phyloP scores from a whole-genome alignment of 1,140 invertebrate genomes.

The Manduca sexta region DNA sequence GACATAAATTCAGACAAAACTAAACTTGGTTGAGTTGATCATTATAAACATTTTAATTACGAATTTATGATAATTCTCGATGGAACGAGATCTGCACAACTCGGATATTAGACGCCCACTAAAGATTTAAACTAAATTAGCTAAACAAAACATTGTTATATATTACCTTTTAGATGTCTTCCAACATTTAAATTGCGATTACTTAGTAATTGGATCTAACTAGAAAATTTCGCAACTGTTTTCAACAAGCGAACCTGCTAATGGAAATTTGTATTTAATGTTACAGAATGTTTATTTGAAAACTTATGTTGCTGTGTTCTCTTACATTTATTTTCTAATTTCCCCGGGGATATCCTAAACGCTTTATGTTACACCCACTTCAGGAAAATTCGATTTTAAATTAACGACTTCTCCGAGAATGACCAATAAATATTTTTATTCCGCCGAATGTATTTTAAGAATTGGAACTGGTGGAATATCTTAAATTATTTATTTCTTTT shows the following conservation, averaged over 20 bases:
- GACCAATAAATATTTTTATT: background rate
- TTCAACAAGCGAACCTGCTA: background rate
- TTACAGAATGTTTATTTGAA: background rate
- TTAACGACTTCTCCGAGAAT: constrained; percentile 1
- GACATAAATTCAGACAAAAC: constrained; percentile 1
- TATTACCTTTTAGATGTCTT: background rate
- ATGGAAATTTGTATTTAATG: background rate
- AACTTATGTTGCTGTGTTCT: background rate
- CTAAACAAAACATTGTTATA: background rate
- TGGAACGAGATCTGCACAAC: constrained; percentile 2
- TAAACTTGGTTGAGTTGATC: constrained; percentile 12
- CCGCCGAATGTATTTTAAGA: background rate
- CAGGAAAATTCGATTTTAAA: constrained; percentile 1
- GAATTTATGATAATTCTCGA: constrained; percentile 31
- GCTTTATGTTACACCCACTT: constrained; percentile 1
- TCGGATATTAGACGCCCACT: no score
- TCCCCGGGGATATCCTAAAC: background rate
- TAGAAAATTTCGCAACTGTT: background rate
- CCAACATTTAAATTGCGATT: background rate
- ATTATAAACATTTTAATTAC: constrained; percentile 34
- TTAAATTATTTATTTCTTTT: constrained; percentile 2
- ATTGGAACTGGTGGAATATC: background rate
- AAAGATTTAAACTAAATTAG: constrained; percentile 18
- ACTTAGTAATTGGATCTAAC: background rate
- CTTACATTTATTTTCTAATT: background rate